phyloP scores from a whole-genome alignment of 2,113 vertebrate genomes.

The Rhynchomys soricoides region DNA sequence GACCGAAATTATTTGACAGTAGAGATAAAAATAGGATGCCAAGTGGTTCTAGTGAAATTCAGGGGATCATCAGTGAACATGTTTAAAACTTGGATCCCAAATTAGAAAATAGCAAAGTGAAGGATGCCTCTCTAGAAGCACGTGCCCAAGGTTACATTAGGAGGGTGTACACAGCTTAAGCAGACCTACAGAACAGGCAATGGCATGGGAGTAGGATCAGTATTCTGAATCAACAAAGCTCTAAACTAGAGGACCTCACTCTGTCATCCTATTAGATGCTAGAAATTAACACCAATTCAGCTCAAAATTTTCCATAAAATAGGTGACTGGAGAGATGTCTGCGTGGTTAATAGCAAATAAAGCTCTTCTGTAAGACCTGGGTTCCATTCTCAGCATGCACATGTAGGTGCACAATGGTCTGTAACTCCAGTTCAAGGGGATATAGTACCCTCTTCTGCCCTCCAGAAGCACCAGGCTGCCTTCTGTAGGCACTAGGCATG shows the following conservation, averaged over 20 bases:
- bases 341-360: background rate
- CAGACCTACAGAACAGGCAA: background rate
- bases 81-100: background rate
- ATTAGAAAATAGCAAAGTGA: background rate
- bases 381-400: background rate
- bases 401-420: background rate
- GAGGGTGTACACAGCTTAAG: background rate
- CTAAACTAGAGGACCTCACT: background rate
- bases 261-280: background rate
- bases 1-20: background rate
- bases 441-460: background rate
- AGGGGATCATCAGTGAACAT: background rate
- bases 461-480: background rate
- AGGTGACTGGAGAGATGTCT: background rate
- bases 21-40: background rate
- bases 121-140: background rate
- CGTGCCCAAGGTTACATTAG: background rate
- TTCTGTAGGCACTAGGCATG: background rate
- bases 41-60: too few species aligned
- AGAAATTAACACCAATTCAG: background rate
- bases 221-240: background rate
- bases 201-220: background rate
- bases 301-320: background rate
- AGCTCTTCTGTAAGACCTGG: background rate
- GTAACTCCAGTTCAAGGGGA: background rate